Percentiles rank a stretch among this genome's conserved stretches.
Conservation (phyloP, 1,140 invertebrate genomes). For the Micrasema minimum region DNA sequence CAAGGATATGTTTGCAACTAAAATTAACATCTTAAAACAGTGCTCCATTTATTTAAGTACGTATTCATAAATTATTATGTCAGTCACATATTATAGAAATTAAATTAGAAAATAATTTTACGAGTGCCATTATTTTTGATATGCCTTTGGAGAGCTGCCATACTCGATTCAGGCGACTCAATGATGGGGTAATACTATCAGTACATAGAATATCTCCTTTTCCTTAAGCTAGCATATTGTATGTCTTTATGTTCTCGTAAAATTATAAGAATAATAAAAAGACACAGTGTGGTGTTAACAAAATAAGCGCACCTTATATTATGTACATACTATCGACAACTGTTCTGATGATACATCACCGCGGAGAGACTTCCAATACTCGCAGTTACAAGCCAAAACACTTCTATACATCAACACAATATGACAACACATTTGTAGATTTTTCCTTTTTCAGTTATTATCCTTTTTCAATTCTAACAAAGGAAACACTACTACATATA, state of each 20-base stretch:
- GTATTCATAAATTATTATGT: neutral
- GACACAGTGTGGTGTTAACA: slow-evolving; percentile 26
- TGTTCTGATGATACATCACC: neutral
- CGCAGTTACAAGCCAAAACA: slow-evolving; percentile 20
- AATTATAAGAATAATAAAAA: slow-evolving; percentile 23
- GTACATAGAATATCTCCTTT: too few species aligned
- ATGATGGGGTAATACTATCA: too few species aligned
- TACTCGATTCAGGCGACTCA: too few species aligned
- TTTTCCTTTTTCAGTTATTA: slow-evolving; percentile 1
- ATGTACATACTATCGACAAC: slow-evolving; percentile 5
- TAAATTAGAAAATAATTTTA: neutral
- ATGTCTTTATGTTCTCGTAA: neutral
- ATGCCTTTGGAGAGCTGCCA: too few species aligned
- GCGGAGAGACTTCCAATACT: neutral
- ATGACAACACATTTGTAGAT: slow-evolving; percentile 27
- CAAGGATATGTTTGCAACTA: too few species aligned
- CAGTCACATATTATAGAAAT: neutral
- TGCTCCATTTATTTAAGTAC: slow-evolving; percentile 1
- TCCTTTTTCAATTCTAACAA: slow-evolving; percentile 23
- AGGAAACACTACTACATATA: slow-evolving; percentile 28
- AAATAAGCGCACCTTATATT: slow-evolving; percentile 13
- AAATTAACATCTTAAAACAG: slow-evolving; percentile 13
- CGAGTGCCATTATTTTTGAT: neutral
- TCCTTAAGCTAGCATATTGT: too few species aligned
- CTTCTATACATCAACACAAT: slow-evolving; percentile 22